Evolutionary conservation across 2,113 vertebrate species (phyloP).

Genomic region (Eubucco bourcierii): DNA sequence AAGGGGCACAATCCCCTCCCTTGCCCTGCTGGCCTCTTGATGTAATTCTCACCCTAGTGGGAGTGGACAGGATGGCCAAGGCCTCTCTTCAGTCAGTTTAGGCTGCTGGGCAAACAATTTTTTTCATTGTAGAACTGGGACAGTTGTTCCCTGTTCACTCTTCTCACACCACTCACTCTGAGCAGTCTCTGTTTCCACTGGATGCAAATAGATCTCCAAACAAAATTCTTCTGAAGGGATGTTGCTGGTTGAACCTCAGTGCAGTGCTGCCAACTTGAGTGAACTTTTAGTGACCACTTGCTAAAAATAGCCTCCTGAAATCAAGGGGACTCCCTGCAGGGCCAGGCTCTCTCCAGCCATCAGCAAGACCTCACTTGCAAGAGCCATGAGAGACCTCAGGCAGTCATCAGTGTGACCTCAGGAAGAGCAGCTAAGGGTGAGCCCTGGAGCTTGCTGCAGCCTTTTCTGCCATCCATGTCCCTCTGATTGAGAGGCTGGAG

Average conservation of each 20-base stretch:
- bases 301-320: slow-evolving; percentile 33
- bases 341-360: background rate
- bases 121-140: background rate
- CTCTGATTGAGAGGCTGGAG: too few relatives aligned
- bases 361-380: background rate
- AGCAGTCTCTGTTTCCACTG: background rate
- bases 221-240: background rate
- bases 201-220: slow-evolving; percentile 6
- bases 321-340: background rate
- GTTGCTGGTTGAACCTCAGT: background rate
- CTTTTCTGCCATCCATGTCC: background rate
- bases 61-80: background rate
- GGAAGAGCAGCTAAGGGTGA: background rate
- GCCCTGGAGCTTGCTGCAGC: background rate
- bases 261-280: background rate
- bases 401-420: accelerated
- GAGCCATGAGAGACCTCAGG: background rate
- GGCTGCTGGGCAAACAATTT: background rate
- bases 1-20: too few relatives aligned
- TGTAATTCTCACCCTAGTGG: background rate
- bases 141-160: background rate
- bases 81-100: background rate
- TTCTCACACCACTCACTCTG: background rate
- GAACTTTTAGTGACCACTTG: background rate
- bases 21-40: too few relatives aligned